Evolutionary conservation across 2,797 vertebrate genomes (phyloP).

Genomic region (Clarias laeviceps): DNA sequence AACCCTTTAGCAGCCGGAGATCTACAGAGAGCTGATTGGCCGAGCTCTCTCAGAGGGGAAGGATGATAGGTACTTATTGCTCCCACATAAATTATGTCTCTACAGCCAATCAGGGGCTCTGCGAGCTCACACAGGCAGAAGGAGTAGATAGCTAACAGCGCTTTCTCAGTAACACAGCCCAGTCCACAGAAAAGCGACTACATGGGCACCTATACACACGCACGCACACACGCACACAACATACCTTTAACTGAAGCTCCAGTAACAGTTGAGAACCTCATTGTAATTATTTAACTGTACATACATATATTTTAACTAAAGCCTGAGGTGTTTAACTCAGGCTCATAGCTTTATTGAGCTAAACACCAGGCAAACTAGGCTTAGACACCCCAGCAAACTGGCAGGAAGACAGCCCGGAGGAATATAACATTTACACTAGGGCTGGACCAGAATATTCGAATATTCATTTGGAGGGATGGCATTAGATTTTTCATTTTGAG

Average conservation of each 20-base stretch:
- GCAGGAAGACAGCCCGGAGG: not conserved
- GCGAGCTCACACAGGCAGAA: too few species aligned
- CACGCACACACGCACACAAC: not conserved
- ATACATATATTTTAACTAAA: not conserved
- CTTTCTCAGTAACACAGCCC: not conserved
- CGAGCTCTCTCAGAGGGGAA: too few species aligned
- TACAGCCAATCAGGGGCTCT: too few species aligned
- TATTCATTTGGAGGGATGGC: too few species aligned
- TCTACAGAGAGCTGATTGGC: too few species aligned
- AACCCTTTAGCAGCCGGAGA: too few species aligned
- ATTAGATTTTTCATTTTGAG: too few species aligned
- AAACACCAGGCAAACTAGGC: not conserved
- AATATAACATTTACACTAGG: not conserved
- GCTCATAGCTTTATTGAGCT: not conserved
- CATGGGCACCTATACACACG: not conserved
- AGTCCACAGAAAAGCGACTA: not conserved
- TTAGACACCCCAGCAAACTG: not conserved
- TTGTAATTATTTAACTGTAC: not conserved
- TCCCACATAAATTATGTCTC: too few species aligned
- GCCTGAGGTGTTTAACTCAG: not conserved
- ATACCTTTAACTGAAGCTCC: not conserved
- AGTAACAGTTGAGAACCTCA: not conserved
- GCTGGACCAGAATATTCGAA: too few species aligned
- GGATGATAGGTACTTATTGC: too few species aligned
- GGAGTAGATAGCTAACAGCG: not conserved